phyloP scores from a whole-genome alignment of 2,888 invertebrate genomes.

The Chrysomela aeneicollis region DNA sequence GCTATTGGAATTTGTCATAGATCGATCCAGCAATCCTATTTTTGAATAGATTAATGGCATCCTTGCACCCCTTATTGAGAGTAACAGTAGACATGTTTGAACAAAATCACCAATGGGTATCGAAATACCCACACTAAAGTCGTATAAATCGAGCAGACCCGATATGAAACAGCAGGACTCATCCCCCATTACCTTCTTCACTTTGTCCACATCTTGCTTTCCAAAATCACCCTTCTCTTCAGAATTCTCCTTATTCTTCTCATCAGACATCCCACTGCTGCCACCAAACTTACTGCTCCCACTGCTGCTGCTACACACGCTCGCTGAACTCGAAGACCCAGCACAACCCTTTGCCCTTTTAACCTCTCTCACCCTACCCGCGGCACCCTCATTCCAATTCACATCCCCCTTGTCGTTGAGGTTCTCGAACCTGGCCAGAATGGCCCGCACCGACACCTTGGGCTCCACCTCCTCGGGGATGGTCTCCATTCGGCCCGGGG shows the following conservation, averaged over 20 bases:
- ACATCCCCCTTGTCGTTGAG: conserved; percentile 56
- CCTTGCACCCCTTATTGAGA: too few species aligned
- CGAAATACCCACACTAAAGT: too few species aligned
- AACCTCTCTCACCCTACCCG: conserved; percentile 28
- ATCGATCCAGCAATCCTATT: too few species aligned
- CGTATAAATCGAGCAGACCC: too few species aligned
- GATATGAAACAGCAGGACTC: too few species aligned
- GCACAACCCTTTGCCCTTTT: conserved; percentile 25
- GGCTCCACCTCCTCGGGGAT: conserved; percentile 82
- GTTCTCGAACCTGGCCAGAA: conserved; percentile 79
- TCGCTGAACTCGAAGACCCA: conserved; percentile 25
- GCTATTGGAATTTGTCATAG: too few species aligned
- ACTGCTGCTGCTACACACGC: conserved; percentile 15
- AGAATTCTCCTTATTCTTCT: not conserved
- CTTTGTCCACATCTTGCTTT: not conserved
- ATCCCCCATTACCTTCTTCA: not conserved
- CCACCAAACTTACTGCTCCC: not conserved
- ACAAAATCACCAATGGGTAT: too few species aligned
- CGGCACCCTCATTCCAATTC: conserved; percentile 32
- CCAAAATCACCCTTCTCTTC: not conserved
- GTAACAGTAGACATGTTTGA: too few species aligned
- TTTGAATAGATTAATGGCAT: too few species aligned
- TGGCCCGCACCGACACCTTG: conserved; percentile 85
- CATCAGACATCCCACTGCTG: not conserved
- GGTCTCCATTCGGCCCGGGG: conserved; percentile 73